Percentiles rank a stretch among this genome's conserved stretches.
Evolutionary conservation across 2,888 invertebrate species (phyloP).

Genomic region (Aethes cnicana): DNA sequence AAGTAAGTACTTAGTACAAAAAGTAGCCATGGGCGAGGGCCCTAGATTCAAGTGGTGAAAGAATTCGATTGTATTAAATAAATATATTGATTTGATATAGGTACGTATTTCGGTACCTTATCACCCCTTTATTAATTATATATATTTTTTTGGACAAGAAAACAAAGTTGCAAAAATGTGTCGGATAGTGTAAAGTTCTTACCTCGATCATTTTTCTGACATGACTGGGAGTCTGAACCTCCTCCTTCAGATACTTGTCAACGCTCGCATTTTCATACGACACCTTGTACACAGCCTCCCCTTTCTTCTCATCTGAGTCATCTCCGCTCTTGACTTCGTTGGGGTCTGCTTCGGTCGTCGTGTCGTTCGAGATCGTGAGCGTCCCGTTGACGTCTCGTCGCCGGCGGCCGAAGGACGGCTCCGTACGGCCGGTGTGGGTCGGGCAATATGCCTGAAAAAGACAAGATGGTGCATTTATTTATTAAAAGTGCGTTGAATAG

Average conservation of each 20-base stretch:
- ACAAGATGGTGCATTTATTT: background rate
- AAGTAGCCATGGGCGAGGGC: too few relatives aligned
- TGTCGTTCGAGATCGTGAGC: slow-evolving; percentile 52
- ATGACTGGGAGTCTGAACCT: slow-evolving; percentile 86
- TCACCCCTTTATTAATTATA: too few relatives aligned
- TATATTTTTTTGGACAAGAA: too few relatives aligned
- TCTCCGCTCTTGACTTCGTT: slow-evolving; percentile 41
- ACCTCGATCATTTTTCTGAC: slow-evolving; percentile 95
- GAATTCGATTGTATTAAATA: too few relatives aligned
- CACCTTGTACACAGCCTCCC: slow-evolving; percentile 61
- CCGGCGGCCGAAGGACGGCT: slow-evolving; percentile 90
- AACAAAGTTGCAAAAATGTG: too few relatives aligned
- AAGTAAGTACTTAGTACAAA: too few relatives aligned
- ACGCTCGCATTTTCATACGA: slow-evolving; percentile 68
- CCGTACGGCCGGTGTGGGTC: slow-evolving; percentile 90
- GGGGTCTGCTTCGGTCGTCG: slow-evolving; percentile 56
- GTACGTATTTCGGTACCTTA: too few relatives aligned
- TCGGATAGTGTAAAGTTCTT: slow-evolving; percentile 38
- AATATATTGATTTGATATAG: too few relatives aligned
- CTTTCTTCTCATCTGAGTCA: slow-evolving; percentile 45
- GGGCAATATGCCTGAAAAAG: slow-evolving; percentile 88
- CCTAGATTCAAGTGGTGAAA: too few relatives aligned
- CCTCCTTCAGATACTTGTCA: slow-evolving; percentile 75
- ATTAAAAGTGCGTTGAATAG: too few relatives aligned
- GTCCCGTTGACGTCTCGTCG: slow-evolving; percentile 80